Conservation (phyloP, 2,888 invertebrate genomes). For the Orthosia gothica region DNA sequence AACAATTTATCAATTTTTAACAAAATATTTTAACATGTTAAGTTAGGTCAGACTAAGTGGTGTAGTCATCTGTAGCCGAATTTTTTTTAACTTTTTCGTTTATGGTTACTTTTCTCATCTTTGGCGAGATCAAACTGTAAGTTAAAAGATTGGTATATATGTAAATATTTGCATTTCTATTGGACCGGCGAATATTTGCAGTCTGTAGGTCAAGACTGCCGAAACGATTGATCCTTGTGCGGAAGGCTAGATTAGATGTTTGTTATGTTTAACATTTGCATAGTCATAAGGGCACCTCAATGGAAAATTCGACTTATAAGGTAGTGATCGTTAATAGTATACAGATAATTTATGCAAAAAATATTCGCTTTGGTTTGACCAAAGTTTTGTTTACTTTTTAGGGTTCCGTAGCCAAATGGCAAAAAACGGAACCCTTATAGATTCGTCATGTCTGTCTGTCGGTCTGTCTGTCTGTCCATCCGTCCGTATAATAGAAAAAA, state of each 20-base stretch:
- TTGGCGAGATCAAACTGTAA: not conserved
- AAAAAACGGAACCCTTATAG: no score
- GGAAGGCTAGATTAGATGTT: conserved; percentile 34
- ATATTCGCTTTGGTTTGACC: no score
- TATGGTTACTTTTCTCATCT: conserved; percentile 15
- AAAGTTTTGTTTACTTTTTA: no score
- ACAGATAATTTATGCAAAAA: not conserved
- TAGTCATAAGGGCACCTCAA: conserved; percentile 9
- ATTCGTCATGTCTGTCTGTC: no score
- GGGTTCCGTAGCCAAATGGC: no score
- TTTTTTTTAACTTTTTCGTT: no score
- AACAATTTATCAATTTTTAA: no score
- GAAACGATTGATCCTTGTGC: conserved; percentile 49
- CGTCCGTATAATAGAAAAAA: no score
- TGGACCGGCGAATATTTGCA: conserved; percentile 32
- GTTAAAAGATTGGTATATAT: conserved; percentile 3
- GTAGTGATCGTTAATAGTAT: not conserved
- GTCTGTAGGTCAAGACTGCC: conserved; percentile 47
- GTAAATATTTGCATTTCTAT: conserved; percentile 37
- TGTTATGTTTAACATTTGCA: conserved; percentile 14
- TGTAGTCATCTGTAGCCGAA: no score
- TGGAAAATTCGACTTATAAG: not conserved
- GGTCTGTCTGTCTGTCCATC: no score
- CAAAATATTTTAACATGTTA: no score
- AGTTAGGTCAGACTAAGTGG: no score